Evolutionary conservation across 2,888 invertebrate genomes (phyloP), one percentile per base, ranked within the genome.

Genomic region (Nyleta sp.): DNA sequence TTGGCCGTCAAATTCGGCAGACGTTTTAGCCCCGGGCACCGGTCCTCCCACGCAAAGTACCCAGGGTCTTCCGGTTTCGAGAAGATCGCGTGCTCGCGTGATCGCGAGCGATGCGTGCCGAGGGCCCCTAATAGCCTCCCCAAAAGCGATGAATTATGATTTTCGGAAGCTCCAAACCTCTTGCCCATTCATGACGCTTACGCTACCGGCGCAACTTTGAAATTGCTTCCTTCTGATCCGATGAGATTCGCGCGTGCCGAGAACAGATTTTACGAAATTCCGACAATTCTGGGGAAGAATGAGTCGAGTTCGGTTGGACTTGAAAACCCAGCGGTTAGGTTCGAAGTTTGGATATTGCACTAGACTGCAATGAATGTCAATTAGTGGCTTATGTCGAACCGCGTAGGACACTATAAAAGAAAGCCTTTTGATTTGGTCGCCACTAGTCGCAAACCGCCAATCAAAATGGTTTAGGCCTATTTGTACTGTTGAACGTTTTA

Each of bases 31-130:
- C 40, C 18, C 28, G 17, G 70, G 67, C 73, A 55, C 59, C 73
- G 71, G 73, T 81, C 75, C 78, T 55, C 81, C 76, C 72, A 78
- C 76, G 59, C 71, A 6, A 28, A 28, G 28, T 28, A 28, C 5
- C 4, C 11, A 11, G 60, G 53, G 18, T 73, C 81, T 78, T 81
- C 81, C 81, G 78, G 67, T 77, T 75, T 75, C 60, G 68, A 52
- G 57, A 62, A 71, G 83, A 85, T 86, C 84, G 86, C 86, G 85
- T 85, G 86, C 75, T 86, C 81, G 85, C 86, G 86, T 85, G 86
- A 80, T 81, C 80, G 81, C 84, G 76, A 79, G 17, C 68, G 11
- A 22, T 62, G 33, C 83, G 79, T 82, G 80, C 83, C 75, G 31
- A 72, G 59, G 48, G 42, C 18, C 31, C 53, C 71, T 74, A 76